phyloP scores from a whole-genome alignment of 1,140 invertebrate genomes.

The Leptinotarsa lineolata region DNA sequence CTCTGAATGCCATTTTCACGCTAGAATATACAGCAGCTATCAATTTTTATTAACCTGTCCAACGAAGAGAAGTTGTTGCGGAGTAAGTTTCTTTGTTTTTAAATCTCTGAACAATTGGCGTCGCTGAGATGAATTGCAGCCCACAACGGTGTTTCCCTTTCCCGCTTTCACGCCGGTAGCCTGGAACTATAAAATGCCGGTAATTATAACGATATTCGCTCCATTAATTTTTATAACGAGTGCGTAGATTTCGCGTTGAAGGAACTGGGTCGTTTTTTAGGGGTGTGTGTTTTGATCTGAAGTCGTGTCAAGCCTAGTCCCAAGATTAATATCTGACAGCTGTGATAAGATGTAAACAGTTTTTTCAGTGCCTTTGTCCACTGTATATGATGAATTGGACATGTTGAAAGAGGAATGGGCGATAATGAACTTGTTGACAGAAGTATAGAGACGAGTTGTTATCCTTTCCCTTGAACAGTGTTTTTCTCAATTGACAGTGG shows the following conservation, averaged over 20 bases:
- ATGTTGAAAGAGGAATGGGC: too few species aligned
- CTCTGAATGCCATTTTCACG: not conserved
- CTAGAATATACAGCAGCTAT: slow-evolving; percentile 19
- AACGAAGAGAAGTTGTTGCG: not conserved
- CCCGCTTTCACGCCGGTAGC: slow-evolving; percentile 3
- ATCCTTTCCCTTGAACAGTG: too few species aligned
- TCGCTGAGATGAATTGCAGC: slow-evolving; percentile 8
- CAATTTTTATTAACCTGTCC: slow-evolving; percentile 38
- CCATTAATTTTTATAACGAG: slow-evolving; percentile 18
- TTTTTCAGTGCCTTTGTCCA: not conserved
- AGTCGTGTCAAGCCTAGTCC: not conserved
- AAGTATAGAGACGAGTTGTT: too few species aligned
- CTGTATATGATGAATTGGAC: not conserved
- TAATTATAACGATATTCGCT: slow-evolving; percentile 16
- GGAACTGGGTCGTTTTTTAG: not conserved
- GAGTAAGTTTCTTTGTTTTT: slow-evolving; percentile 24
- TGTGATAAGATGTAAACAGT: not conserved
- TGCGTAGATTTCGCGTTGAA: not conserved
- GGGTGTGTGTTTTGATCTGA: not conserved
- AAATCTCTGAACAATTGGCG: slow-evolving; percentile 16
- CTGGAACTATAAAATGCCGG: not conserved
- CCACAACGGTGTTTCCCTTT: not conserved
- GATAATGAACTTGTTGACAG: too few species aligned
- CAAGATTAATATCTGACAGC: not conserved
- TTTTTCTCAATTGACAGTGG: too few species aligned